A percentile compares a stretch with the other conserved stretches of the same genome.
phyloP scores from a whole-genome alignment of 2,113 vertebrate species.

The Coptodon rendalli region DNA sequence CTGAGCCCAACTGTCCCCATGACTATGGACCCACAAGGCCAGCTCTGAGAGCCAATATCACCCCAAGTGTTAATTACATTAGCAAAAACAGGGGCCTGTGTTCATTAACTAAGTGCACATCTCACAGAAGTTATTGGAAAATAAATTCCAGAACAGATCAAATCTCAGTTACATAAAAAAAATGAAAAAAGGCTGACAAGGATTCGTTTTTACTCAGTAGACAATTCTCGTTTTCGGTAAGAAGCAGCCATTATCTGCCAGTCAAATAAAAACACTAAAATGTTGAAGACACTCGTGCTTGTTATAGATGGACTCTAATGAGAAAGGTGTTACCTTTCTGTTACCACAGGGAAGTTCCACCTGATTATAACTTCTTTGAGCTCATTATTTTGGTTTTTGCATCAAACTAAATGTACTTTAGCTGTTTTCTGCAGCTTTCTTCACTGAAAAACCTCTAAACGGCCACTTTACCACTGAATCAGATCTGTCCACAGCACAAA shows the following conservation, averaged over 20 bases:
- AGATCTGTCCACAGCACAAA: not conserved
- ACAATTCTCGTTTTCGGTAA: not conserved
- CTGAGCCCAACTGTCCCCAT: not conserved
- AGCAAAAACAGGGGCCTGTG: not conserved
- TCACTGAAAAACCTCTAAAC: not conserved
- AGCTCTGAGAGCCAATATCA: not conserved
- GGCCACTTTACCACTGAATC: not conserved
- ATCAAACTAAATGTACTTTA: not conserved
- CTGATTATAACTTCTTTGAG: not conserved
- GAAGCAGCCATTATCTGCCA: not conserved
- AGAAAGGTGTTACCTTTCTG: not conserved
- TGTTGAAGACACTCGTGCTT: not conserved
- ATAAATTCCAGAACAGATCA: not conserved
- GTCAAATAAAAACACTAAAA: not conserved
- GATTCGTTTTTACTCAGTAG: not conserved
- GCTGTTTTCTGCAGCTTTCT: not conserved
- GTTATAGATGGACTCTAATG: not conserved
- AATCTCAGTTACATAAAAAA: not conserved
- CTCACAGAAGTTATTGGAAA: not conserved
- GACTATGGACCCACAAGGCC: not conserved
- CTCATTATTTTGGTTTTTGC: not conserved
- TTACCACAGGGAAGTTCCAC: not conserved
- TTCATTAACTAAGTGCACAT: not conserved
- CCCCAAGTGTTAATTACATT: conserved; percentile 4
- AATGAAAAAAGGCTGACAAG: not conserved